phyloP scores from a whole-genome alignment of 2,888 invertebrate species.

The Luperina testacea region DNA sequence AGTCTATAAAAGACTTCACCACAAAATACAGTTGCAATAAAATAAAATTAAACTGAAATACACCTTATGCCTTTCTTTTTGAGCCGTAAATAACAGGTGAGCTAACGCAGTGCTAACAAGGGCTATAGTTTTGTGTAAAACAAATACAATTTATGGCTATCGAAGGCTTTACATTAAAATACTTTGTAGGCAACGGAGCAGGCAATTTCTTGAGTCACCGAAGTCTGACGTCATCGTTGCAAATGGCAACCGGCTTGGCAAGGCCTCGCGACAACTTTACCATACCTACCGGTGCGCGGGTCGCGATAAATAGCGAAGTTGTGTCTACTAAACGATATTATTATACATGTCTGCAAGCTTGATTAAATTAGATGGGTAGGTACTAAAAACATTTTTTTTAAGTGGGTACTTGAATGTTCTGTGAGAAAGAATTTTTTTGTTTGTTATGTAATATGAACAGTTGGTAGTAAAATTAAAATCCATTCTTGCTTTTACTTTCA shows the following conservation, averaged over 20 bases:
- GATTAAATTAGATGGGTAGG: too few species aligned
- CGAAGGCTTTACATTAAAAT: constrained; percentile 72
- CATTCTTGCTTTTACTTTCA: not conserved
- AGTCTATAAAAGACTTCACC: constrained; percentile 22
- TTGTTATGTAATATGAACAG: not conserved
- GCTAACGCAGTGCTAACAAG: constrained; percentile 64
- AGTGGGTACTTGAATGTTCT: not conserved
- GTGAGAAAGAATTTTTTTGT: not conserved
- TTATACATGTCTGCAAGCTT: not conserved
- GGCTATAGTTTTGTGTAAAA: constrained; percentile 66
- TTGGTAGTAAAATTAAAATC: not conserved
- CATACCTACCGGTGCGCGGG: constrained; percentile 53
- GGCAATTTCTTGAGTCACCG: constrained; percentile 77
- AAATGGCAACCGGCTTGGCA: constrained; percentile 81
- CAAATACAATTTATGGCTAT: constrained; percentile 67
- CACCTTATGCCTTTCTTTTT: constrained; percentile 45
- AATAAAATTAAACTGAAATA: constrained; percentile 44
- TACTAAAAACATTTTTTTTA: too few species aligned
- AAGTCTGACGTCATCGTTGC: constrained; percentile 81
- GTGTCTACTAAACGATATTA: constrained; percentile 21
- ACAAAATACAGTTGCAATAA: constrained; percentile 41
- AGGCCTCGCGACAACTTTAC: constrained; percentile 75
- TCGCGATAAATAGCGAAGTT: constrained; percentile 52
- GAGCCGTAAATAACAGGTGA: constrained; percentile 56
- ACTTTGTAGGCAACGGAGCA: constrained; percentile 70